Evolutionary conservation across 2,797 vertebrate species (phyloP).

Genomic region (Macroramphosus scolopax): DNA sequence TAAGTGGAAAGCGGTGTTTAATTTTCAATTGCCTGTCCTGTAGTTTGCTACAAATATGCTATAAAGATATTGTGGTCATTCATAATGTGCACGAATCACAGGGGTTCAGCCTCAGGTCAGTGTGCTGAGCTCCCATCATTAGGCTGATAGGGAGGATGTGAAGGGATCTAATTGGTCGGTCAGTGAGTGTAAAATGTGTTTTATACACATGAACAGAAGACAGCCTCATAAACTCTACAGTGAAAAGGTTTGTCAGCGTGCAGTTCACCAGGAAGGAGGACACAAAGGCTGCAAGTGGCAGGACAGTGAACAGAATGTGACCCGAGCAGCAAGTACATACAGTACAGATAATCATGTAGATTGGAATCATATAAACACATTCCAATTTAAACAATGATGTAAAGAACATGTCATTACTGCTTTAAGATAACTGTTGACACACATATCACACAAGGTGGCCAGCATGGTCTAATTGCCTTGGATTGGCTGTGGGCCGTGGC

Average conservation of each 20-base stretch:
- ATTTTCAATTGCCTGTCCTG: neutral
- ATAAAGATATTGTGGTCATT: constrained; percentile 18
- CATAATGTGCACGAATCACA: constrained; percentile 27
- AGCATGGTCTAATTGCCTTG: constrained; percentile 59
- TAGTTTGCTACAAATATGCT: neutral
- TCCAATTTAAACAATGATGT: constrained; percentile 32
- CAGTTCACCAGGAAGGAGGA: constrained; percentile 22
- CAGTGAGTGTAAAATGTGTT: constrained; percentile 63
- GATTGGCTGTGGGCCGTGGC: constrained; percentile 59
- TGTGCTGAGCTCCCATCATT: constrained; percentile 61
- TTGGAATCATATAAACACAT: constrained; percentile 1
- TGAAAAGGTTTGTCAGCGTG: constrained; percentile 45
- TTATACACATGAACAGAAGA: constrained; percentile 59
- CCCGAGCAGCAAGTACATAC: constrained; percentile 18
- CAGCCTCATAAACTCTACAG: constrained; percentile 42
- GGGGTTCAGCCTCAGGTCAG: constrained; percentile 60
- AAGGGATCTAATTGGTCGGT: constrained; percentile 66
- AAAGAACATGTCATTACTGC: constrained; percentile 63
- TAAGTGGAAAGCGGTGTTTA: no score
- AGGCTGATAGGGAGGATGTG: constrained; percentile 54
- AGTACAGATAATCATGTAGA: constrained; percentile 21
- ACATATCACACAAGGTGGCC: constrained; percentile 35
- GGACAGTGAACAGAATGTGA: constrained; percentile 26
- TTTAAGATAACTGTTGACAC: constrained; percentile 41
- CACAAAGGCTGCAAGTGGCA: constrained; percentile 32